A percentile compares a stretch with the other conserved stretches of the same genome.
Conservation (phyloP, 2,113 vertebrate genomes). For the Actenoides hombroni region DNA sequence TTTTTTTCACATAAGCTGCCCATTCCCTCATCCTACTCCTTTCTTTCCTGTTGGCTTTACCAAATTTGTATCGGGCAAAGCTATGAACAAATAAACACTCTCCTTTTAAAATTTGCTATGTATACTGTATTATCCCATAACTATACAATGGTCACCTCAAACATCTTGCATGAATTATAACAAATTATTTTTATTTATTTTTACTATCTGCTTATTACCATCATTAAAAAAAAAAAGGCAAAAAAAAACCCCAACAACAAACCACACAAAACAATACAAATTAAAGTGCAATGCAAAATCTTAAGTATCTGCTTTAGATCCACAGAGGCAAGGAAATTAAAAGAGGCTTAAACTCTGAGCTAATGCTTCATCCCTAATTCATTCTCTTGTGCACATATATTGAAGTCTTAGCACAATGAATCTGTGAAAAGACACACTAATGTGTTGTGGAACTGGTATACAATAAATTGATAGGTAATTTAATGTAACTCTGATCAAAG, state of each 20-base stretch:
- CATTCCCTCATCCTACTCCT: neutral
- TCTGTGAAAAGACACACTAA: slow-evolving; percentile 8
- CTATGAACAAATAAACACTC: neutral
- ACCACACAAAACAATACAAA: neutral
- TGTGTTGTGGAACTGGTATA: neutral
- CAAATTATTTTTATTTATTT: neutral
- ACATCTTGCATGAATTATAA: neutral
- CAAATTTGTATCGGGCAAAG: neutral
- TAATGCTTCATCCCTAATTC: neutral
- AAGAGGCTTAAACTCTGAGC: slow-evolving; percentile 40
- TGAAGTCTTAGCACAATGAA: slow-evolving; percentile 1
- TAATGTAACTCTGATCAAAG: neutral
- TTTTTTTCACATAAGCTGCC: neutral
- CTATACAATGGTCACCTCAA: neutral
- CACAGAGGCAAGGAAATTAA: slow-evolving; percentile 32
- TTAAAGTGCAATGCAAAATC: neutral
- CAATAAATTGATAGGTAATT: slow-evolving; percentile 5
- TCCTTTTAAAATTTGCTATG: neutral
- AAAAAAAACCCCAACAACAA: neutral
- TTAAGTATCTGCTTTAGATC: neutral
- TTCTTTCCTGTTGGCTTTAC: neutral
- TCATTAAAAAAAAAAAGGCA: neutral
- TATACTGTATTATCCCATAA: neutral
- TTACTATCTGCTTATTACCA: neutral
- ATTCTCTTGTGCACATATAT: neutral